Evolutionary conservation across 2,888 invertebrate genomes (phyloP), one percentile per base, ranked within the genome.

Genomic region (Hoplodrina blanda): DNA sequence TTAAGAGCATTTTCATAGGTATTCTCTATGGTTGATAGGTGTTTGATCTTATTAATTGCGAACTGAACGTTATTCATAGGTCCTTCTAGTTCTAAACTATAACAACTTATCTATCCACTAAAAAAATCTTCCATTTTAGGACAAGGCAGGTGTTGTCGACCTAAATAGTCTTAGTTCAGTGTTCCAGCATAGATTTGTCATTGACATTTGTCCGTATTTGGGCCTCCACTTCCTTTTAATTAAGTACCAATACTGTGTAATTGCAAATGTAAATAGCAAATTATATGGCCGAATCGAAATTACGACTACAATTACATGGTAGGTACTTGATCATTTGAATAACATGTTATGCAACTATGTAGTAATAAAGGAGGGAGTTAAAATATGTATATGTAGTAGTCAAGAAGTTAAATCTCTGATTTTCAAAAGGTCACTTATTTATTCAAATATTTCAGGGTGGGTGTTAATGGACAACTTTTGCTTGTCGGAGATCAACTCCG

Each of bases 331-430:
- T 62, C 64, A 69, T 80, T 77, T 77, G 50, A 69, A 77, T 76
- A 76, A 80, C 69, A 54, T 59, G 80, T 80, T 76, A 59, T 52
- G 63, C 37, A 80, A 76, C n/a, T 54, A n/a, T n/a, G n/a, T n/a
- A 6, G 71, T 15, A 41, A 20, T 62, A 11, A 13, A 41, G 37
- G 10, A 37, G 64, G 33, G 33, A 8, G n/a, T 33, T 33, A 15
- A 46, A 68, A 49, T 68, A n/a, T 15, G 7, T 10, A 41, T 41
- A 13, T 13, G 8, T 10, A 25, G 6, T 37, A 8, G 46, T 13
- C 1, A 37, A 54, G 2, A 54, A 15, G n/a, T 17, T 17, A 52
- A 13, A 11, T 20, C 17, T 54, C 11, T n/a, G 33, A 8, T 67
- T 17, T 46, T 46, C 46, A 11, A 41, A 41, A 41, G 13, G 41